Percentiles rank a stretch among this genome's conserved stretches.
Evolutionary conservation across 2,888 invertebrate species (phyloP).

Genomic region (Volucella zonaria): DNA sequence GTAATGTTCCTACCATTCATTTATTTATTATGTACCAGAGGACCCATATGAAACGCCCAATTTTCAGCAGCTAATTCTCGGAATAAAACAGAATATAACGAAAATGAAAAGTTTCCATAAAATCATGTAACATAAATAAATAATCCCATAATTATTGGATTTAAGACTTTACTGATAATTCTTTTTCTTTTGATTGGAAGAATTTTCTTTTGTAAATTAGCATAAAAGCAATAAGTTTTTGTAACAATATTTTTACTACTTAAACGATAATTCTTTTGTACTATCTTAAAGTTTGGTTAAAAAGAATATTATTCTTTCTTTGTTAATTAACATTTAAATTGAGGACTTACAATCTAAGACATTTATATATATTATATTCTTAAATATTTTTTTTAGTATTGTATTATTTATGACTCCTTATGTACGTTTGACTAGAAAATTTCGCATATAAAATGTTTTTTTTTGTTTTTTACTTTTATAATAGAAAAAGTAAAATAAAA

Average conservation of each 20-base stretch:
- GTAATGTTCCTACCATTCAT: no score
- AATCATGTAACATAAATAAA: no score
- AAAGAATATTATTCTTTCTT: constrained; percentile 7
- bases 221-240: constrained; percentile 20
- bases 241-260: constrained; percentile 39
- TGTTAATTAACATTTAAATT: constrained; percentile 18
- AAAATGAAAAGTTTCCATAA: no score
- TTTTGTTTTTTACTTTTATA: background rate
- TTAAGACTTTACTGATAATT: background rate
- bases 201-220: constrained; percentile 15
- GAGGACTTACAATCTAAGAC: constrained; percentile 9
- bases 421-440: constrained; percentile 26
- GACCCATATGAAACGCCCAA: no score
- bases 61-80: no score
- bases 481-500: background rate
- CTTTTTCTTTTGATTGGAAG: constrained; percentile 12
- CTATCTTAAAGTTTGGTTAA: constrained; percentile 47
- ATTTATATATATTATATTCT: background rate
- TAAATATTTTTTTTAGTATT: background rate
- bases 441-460: no score
- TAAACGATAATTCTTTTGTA: constrained; percentile 45
- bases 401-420: constrained; percentile 28
- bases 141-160: no score
- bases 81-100: no score
- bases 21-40: no score